These are phyloP conservation scores for Amphiduros pacificus DNA, from an alignment of 2,888 invertebrate species.

Conservation along the genomic window DNA sequence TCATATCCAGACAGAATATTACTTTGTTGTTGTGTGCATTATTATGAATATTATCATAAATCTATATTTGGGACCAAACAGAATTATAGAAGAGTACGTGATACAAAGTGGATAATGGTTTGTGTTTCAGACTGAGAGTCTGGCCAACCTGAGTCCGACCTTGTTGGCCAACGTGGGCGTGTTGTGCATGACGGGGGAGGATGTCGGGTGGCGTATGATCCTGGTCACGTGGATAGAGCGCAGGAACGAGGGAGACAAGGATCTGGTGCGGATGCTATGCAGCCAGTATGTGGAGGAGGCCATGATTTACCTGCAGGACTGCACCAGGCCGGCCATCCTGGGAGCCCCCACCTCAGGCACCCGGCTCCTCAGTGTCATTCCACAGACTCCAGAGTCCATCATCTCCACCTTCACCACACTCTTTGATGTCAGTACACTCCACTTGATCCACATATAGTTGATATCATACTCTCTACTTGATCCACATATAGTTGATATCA, in stretches of 20 bases:
- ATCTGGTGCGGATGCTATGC: background rate
- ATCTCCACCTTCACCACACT: constrained; percentile 51
- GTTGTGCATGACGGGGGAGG: constrained; percentile 45
- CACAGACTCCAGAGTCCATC: constrained; percentile 50
- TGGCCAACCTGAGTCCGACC: constrained; percentile 49
- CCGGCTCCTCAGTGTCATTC: constrained; percentile 41
- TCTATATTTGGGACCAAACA: too few relatives aligned
- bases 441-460: too few relatives aligned
- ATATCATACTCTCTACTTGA: too few relatives aligned
- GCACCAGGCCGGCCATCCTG: too few relatives aligned
- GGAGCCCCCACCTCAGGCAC: constrained; percentile 38
- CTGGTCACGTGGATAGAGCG: constrained; percentile 54
- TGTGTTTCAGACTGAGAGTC: constrained; percentile 41
- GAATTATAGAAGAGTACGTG: too few relatives aligned
- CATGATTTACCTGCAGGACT: constrained; percentile 41
- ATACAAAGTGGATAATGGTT: too few relatives aligned
- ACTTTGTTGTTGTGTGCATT: background rate
- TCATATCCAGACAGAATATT: too few relatives aligned
- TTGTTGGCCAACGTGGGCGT: constrained; percentile 53
- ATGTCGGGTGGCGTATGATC: constrained; percentile 56
- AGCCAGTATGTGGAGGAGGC: constrained; percentile 36
- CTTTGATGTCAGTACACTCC: constrained; percentile 44
- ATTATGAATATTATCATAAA: too few relatives aligned
- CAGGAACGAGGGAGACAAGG: constrained; percentile 41
- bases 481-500: too few relatives aligned